These are phyloP conservation scores for Nemurella pictetii DNA, from an alignment of 2,888 invertebrate genomes.

Conservation along the genomic window DNA sequence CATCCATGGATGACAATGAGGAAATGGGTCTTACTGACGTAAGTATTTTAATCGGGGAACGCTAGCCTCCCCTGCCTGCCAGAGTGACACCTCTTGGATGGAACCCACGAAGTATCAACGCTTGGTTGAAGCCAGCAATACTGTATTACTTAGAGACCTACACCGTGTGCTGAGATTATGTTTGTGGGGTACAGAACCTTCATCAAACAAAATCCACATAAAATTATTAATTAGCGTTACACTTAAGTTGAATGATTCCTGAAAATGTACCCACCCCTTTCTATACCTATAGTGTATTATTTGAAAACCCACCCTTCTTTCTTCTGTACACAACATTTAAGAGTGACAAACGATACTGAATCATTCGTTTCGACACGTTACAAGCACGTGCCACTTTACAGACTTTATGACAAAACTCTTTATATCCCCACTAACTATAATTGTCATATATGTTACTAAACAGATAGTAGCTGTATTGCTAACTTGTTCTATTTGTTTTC, in stretches of 20 bases:
- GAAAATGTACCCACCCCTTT: background rate
- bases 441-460: background rate
- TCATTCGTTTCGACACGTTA: background rate
- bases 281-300: background rate
- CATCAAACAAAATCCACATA: background rate
- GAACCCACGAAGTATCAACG: background rate
- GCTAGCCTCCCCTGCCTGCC: background rate
- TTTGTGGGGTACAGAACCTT: background rate
- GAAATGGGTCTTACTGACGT: slow-evolving; percentile 88
- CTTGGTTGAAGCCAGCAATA: background rate
- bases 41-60: slow-evolving; percentile 60
- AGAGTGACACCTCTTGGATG: slow-evolving; percentile 12
- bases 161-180: background rate
- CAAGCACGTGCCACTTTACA: background rate
- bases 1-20: slow-evolving; percentile 93
- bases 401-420: background rate
- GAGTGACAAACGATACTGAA: background rate
- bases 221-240: background rate
- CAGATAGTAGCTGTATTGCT: background rate
- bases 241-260: background rate
- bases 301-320: background rate
- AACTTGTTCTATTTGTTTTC: background rate
- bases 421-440: background rate
- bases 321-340: background rate
- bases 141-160: background rate